Percentiles rank a stretch among this genome's conserved stretches.
These are phyloP conservation scores for Siniperca undulata DNA, from an alignment of 2,797 vertebrate genomes.

Conservation along the genomic window DNA sequence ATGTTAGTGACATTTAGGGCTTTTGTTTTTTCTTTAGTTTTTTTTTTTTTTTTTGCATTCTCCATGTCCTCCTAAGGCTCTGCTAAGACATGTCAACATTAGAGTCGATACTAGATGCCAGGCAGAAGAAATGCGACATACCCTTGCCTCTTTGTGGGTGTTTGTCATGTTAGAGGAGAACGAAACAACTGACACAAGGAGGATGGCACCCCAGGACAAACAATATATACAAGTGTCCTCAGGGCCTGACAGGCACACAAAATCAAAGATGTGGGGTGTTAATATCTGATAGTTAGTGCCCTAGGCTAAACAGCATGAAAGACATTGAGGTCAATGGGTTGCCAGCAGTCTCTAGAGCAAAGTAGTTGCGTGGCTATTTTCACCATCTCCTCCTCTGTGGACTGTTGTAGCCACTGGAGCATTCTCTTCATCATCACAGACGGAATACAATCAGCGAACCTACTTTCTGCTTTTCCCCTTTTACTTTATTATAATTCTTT, in stretches of 20 bases:
- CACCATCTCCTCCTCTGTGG: slow-evolving; percentile 67
- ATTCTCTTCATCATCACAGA: slow-evolving; percentile 71
- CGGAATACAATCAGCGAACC: slow-evolving; percentile 71
- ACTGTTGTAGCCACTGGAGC: slow-evolving; percentile 73
- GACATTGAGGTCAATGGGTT: slow-evolving; percentile 84
- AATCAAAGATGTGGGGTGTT: slow-evolving; percentile 77
- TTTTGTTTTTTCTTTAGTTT: slow-evolving; percentile 13
- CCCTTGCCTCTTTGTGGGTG: slow-evolving; percentile 58
- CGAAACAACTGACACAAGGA: slow-evolving; percentile 63
- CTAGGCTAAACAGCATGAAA: slow-evolving; percentile 79
- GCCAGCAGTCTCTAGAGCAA: slow-evolving; percentile 74
- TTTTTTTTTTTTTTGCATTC: slow-evolving; percentile 3
- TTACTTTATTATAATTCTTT: slow-evolving; percentile 38
- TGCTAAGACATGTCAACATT: slow-evolving; percentile 68
- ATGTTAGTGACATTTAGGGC: slow-evolving; percentile 73
- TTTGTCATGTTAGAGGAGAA: slow-evolving; percentile 57
- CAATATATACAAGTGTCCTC: slow-evolving; percentile 57
- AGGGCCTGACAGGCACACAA: slow-evolving; percentile 67
- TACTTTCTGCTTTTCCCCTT: slow-evolving; percentile 55
- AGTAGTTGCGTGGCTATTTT: slow-evolving; percentile 77
- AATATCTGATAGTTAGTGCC: slow-evolving; percentile 82
- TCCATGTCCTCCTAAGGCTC: slow-evolving; percentile 62
- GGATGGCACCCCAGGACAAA: slow-evolving; percentile 58
- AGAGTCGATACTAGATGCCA: slow-evolving; percentile 68
- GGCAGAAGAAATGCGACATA: slow-evolving; percentile 73